Evolutionary conservation across 2,113 vertebrate species (phyloP), one percentile per base, ranked within the genome.

Genomic region (Vidua macroura): DNA sequence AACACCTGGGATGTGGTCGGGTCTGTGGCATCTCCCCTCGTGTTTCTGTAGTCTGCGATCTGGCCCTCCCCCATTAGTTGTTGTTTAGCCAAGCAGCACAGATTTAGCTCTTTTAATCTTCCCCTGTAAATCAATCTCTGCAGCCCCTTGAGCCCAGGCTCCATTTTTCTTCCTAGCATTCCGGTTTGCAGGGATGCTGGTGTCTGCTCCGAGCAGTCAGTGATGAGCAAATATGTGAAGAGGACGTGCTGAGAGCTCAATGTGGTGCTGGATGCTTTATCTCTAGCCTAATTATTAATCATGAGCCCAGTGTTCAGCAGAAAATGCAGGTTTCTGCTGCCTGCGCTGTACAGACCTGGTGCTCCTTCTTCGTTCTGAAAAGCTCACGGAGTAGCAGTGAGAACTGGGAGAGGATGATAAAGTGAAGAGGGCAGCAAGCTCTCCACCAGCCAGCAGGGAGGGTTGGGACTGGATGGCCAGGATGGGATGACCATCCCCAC

Each of bases 71-170:
- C 92, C 90, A 55, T 94, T 87, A 95, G 75, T 74, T 90, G 84
- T 77, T 90, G 88, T 93, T 96, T 90, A 96, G 95, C 86, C 90
- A 93, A 96, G 88, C 92, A 83, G 88, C 83, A 83, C 94, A 97
- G 95, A 97, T 95, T 95, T 93, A 96, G 94, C 90, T 96, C 91
- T 92, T 85, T 81, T 96, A 96, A 96, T 97, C 95, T 96, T 94
- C 88, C 93, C 85, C 91, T 88, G 85, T 95, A 97, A 96, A 97
- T 96, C 95, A 94, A 77, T 96, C 94, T 92, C 85, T 53, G 21
- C 52, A 93, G 92, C 92, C 83, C 94, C 95, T 63, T 86, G 94
- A 95, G 96, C 92, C 72, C 60, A 46, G 73, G 92, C 83, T 96
- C 92, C 76, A 72, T 93, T 96, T 97, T 96, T 93, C 96, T 97